These are phyloP conservation scores for Orthosia gothica DNA, from an alignment of 2,888 invertebrate genomes.

Conservation along the genomic window DNA sequence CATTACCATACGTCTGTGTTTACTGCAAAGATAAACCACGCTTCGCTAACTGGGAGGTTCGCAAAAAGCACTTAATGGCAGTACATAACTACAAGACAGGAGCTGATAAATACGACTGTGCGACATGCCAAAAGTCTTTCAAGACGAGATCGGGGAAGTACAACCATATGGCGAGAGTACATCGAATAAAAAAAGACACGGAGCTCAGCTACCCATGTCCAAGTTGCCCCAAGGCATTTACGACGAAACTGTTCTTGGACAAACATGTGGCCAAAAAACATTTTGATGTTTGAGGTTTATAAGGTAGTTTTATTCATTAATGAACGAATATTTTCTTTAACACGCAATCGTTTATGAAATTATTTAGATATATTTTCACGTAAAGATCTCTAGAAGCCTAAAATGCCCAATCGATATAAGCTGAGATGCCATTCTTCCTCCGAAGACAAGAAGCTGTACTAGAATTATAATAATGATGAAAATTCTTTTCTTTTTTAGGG, in stretches of 20 bases:
- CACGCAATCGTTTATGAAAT: neutral
- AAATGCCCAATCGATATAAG: constrained; percentile 26
- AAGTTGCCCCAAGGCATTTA: constrained; percentile 90
- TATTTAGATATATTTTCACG: constrained; percentile 15
- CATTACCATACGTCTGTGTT: constrained; percentile 86
- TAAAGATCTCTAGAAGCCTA: constrained; percentile 21
- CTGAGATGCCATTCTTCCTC: constrained; percentile 7
- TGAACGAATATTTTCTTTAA: constrained; percentile 3
- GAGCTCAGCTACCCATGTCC: constrained; percentile 88
- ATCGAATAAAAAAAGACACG: constrained; percentile 85
- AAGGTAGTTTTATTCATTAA: constrained; percentile 22
- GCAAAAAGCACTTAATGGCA: constrained; percentile 86
- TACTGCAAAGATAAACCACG: constrained; percentile 88
- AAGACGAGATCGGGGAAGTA: constrained; percentile 88
- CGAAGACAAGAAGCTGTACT: constrained; percentile 65
- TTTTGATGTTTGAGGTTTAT: constrained; percentile 78
- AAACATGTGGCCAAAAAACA: constrained; percentile 91
- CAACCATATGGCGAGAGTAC: constrained; percentile 87
- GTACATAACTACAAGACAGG: constrained; percentile 87
- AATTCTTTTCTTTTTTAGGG: constrained; percentile 90
- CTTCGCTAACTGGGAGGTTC: constrained; percentile 87
- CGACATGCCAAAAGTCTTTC: constrained; percentile 86
- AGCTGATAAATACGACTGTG: constrained; percentile 86
- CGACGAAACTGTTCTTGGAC: constrained; percentile 90
- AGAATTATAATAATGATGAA: constrained; percentile 84